phyloP scores from a whole-genome alignment of 1,140 invertebrate species.

The Leptopilina clavipes region DNA sequence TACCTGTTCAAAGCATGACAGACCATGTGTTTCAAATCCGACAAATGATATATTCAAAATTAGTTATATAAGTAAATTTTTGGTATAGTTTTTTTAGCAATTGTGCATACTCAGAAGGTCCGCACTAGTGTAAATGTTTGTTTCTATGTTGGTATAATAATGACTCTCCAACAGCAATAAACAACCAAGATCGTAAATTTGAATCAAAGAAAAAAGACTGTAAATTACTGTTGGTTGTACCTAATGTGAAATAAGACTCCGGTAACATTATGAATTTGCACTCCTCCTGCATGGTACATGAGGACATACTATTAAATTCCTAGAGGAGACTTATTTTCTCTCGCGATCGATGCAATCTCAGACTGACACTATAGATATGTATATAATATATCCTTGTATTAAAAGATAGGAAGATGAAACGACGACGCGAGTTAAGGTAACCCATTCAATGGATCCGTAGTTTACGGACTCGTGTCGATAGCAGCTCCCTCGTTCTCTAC shows the following conservation, averaged over 20 bases:
- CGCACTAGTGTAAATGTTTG: no score
- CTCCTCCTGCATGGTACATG: background rate
- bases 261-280: slow-evolving; percentile 4
- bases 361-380: slow-evolving; percentile 17
- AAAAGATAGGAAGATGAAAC: background rate
- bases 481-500: background rate
- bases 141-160: background rate
- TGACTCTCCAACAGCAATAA: background rate
- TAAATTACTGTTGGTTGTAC: background rate
- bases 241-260: slow-evolving; percentile 10
- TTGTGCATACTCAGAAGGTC: no score
- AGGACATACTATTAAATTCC: slow-evolving; percentile 10
- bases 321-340: slow-evolving; percentile 28
- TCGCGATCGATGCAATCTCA: slow-evolving; percentile 27
- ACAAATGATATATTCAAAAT: no score
- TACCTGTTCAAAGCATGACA: background rate
- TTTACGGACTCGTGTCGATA: slow-evolving; percentile 13
- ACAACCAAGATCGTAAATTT: background rate
- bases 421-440: slow-evolving; percentile 7
- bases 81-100: no score
- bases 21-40: slow-evolving; percentile 4
- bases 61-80: no score
- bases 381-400: background rate
- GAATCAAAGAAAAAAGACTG: background rate
- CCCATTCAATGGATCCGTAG: slow-evolving; percentile 8